Conservation (phyloP, 2,113 vertebrate species). For the Saccopteryx leptura region DNA sequence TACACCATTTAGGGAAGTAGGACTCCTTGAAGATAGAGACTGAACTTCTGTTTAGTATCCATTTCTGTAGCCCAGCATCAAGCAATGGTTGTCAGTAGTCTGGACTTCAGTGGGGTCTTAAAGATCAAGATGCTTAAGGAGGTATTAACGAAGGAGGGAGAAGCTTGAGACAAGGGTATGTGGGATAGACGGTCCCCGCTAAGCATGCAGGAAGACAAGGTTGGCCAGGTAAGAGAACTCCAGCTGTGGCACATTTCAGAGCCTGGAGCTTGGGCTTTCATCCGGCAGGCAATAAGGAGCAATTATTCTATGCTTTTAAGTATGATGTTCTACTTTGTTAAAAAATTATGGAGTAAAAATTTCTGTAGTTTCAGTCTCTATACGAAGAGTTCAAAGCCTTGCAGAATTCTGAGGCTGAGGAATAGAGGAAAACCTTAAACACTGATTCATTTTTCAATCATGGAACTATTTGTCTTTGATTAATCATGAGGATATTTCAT, state of each 20-base stretch:
- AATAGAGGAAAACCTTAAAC: constrained; percentile 75
- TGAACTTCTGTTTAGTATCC: neutral
- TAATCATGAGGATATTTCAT: constrained; percentile 77
- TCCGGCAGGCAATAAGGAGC: constrained; percentile 44
- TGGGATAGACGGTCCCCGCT: neutral
- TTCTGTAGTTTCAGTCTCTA: constrained; percentile 58
- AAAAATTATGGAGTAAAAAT: constrained; percentile 60
- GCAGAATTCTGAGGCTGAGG: constrained; percentile 56
- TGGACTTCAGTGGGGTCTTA: neutral
- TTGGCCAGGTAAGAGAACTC: neutral
- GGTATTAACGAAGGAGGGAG: neutral
- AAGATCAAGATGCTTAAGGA: neutral
- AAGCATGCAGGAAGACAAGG: neutral
- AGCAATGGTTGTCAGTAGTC: neutral
- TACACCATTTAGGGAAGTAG: neutral
- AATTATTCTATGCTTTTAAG: constrained; percentile 73
- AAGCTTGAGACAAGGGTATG: neutral
- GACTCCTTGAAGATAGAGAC: neutral
- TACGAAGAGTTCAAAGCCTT: constrained; percentile 59
- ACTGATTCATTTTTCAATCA: constrained; percentile 74
- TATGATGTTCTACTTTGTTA: constrained; percentile 34
- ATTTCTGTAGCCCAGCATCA: neutral
- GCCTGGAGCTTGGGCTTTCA: constrained; percentile 38
- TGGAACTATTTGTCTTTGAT: constrained; percentile 77
- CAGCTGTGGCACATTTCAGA: neutral